Evolutionary conservation across 2,888 invertebrate species (phyloP), one percentile per base, ranked within the genome.

Genomic region (Polymixis flavicincta): DNA sequence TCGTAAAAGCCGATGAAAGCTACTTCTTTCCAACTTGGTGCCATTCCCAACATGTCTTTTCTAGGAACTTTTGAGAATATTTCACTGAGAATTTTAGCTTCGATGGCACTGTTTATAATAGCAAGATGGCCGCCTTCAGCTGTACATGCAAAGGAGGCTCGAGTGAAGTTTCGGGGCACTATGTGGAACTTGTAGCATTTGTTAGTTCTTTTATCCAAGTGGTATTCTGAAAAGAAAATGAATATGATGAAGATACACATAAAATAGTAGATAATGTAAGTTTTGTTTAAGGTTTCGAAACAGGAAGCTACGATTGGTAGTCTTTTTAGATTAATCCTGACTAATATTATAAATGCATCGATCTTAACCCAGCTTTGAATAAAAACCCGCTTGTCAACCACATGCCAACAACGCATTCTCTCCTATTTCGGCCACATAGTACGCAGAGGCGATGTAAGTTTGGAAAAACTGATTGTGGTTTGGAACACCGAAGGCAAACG

Each of bases 111-210:
- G 85, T 94, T 93, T 73, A 93, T 90, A 76, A 94, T 89, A 45
- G 87, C 88, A 37, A 94, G 87, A 80, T 94, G 74, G 0, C 89
- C 92, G 25, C 93, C 93, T 77, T 94, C 94, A 0, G 91, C 92
- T 11, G 87, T 74, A 60, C 94, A 94, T 1, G 91, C 78, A 85
- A 92, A 89, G 84, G 86, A 88, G 0, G 93, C 94, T 0, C 91
- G 82, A 0, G 90, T 85, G 90, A 92, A 94, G 6, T 87, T 88
- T 0, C 89, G 85, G 1, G 91, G 89, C 2, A 85, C 78, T 0
- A 64, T 76, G 76, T 94, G 94, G 82, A 93, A 92, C 76, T 94
- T 94, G 85, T 94, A 94, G 72, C 94, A 94, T 25, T 85, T 91
- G 0, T 90, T 89, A 0, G 93, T 93, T 19, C 89, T 78, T 0